A percentile compares a stretch with the other conserved stretches of the same genome.
Conservation (phyloP, 1,140 invertebrate genomes). For the Laupala kohalensis region DNA sequence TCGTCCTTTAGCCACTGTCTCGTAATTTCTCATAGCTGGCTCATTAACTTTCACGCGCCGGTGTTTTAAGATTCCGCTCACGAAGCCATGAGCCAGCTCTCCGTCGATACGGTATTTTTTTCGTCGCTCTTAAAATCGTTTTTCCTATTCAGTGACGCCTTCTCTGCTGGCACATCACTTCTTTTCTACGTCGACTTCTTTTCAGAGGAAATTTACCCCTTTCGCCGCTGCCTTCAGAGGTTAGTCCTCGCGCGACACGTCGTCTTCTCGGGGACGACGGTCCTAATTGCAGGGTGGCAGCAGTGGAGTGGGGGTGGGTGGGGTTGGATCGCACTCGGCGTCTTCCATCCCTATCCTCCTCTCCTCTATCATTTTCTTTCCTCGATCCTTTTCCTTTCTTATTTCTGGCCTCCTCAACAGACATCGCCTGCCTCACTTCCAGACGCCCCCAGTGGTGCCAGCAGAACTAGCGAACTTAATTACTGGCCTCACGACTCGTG, state of each 20-base stretch:
- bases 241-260: background rate
- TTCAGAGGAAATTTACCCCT: background rate
- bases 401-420: too few species aligned
- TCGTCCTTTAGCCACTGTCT: too few species aligned
- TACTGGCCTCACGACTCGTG: slow-evolving; percentile 2
- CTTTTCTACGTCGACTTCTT: background rate
- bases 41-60: slow-evolving; percentile 8
- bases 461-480: slow-evolving; percentile 8
- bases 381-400: too few species aligned
- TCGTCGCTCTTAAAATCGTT: slow-evolving; percentile 4
- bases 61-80: slow-evolving; percentile 7
- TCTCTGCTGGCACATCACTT: background rate
- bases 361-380: too few species aligned
- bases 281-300: background rate
- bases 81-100: background rate
- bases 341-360: background rate
- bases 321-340: background rate
- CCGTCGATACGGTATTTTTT: slow-evolving; percentile 5
- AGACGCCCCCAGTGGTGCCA: background rate
- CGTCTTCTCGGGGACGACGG: background rate
- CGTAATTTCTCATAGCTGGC: background rate
- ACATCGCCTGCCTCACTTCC: too few species aligned
- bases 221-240: background rate
- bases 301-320: background rate
- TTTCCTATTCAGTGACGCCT: slow-evolving; percentile 9